Evolutionary conservation across 2,888 invertebrate species (phyloP), one percentile per base, ranked within the genome.

Genomic region (Trachelus troglodyta): DNA sequence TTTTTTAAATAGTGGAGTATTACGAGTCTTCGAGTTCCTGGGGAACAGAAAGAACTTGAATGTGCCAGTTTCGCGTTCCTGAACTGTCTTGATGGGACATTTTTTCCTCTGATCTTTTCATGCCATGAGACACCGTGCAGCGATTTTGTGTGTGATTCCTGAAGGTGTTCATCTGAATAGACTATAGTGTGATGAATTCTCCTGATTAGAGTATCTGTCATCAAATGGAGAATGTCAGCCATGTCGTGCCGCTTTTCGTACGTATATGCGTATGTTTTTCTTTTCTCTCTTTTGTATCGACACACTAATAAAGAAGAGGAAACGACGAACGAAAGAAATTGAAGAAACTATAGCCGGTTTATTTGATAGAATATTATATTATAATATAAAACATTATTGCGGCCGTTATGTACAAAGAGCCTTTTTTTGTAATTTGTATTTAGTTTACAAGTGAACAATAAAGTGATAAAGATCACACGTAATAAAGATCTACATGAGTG

Each of bases 341-440:
- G 75, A 82, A 81, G 77, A 84, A 88, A 87, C 86, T 87, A 88
- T 89, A 90, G 88, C 86, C 86, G 87, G 87, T 89, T 90, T 90
- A 90, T 90, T 89, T 90, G 87, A 89, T 90, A 90, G 84, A 89
- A 87, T 89, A 89, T 85, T 86, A 87, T 88, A 86, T 86, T 85
- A 84, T 86, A 86, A 91, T 90, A 90, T 89, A 89, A 90, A 88
- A 91, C 85, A 87, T 87, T 89, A 88, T 90, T 87, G 89, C 88
- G 88, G 87, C 90, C 87, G 88, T 90, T 91, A 89, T 90, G 90
- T 91, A 90, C 90, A 91, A 91, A 91, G 89, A 91, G 89, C 90
- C 90, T 91, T 56, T 56, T 40, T 56, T 90, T 91, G 91, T 90
- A 91, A 90, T 86, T 90, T 87, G 87, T 90, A 90, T 91, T 91